A percentile compares a stretch with the other conserved stretches of the same genome.
Evolutionary conservation across 1,140 invertebrate species (phyloP).

Genomic region (Coptotermes formosanus): DNA sequence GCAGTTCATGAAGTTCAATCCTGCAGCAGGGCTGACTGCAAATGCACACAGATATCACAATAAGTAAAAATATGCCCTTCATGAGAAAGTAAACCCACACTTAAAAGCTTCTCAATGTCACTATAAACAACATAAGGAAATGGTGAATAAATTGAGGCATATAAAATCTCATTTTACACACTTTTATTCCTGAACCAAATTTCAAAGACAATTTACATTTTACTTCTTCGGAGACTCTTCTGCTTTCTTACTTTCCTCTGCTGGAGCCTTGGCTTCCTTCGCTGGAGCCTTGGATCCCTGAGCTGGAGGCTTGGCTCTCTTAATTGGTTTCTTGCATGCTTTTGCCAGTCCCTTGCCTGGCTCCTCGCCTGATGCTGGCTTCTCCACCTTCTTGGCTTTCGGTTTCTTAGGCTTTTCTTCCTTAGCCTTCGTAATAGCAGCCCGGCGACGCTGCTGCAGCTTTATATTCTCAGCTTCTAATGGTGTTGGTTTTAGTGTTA

Average conservation of each 20-base stretch:
- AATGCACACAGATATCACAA: too few relatives aligned
- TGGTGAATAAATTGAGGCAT: too few relatives aligned
- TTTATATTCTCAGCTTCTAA: conserved; percentile 54
- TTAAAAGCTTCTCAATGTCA: too few relatives aligned
- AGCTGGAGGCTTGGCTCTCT: conserved; percentile 37
- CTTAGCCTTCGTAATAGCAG: conserved; percentile 52
- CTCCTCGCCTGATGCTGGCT: not conserved
- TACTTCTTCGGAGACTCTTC: conserved; percentile 45
- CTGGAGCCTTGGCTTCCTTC: not conserved
- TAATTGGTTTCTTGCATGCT: conserved; percentile 40
- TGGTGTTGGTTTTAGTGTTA: conserved; percentile 51
- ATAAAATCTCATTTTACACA: conserved; percentile 19
- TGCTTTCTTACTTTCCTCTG: conserved; percentile 42
- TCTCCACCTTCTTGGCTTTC: conserved; percentile 46
- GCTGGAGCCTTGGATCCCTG: not conserved
- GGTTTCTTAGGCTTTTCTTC: conserved; percentile 54
- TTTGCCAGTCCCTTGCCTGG: too few relatives aligned
- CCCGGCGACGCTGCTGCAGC: conserved; percentile 52
- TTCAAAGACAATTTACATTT: not conserved
- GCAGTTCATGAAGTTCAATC: too few relatives aligned
- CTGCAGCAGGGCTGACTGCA: too few relatives aligned
- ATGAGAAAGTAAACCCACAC: too few relatives aligned
- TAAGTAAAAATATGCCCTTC: too few relatives aligned
- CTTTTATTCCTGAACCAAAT: conserved; percentile 31
- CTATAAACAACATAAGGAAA: too few relatives aligned